Evolutionary conservation across 2,797 vertebrate species (phyloP).

Genomic region (Streptopelia turtur): DNA sequence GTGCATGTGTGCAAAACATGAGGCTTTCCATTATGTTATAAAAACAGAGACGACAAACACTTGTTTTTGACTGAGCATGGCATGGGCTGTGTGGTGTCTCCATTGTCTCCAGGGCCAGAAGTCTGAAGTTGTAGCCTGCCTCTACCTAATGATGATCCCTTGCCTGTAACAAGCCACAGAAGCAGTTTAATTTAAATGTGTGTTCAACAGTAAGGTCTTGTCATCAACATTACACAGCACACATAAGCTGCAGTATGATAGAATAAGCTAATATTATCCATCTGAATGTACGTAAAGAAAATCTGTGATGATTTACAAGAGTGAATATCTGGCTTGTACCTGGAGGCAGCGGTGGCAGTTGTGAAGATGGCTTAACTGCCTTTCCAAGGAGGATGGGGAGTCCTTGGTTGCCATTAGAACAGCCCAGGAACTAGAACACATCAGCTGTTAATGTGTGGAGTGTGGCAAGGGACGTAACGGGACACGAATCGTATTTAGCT

Average conservation of each 20-base stretch:
- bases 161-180: background rate
- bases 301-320: background rate
- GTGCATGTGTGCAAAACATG: background rate
- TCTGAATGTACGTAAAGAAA: background rate
- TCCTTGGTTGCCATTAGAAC: background rate
- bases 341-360: fast-evolving
- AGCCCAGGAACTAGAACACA: background rate
- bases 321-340: background rate
- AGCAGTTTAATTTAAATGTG: background rate
- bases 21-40: background rate
- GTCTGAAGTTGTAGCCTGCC: background rate
- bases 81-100: background rate
- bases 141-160: background rate
- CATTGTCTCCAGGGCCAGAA: background rate
- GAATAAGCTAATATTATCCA: background rate
- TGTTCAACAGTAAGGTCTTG: background rate
- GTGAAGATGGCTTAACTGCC: background rate
- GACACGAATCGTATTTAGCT: background rate
- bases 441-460: background rate
- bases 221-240: background rate
- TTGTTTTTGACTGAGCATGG: background rate
- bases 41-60: background rate
- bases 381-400: background rate
- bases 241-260: background rate
- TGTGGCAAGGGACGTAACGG: background rate